Conservation (phyloP, 1,140 invertebrate genomes). For the Orius laevigatus region DNA sequence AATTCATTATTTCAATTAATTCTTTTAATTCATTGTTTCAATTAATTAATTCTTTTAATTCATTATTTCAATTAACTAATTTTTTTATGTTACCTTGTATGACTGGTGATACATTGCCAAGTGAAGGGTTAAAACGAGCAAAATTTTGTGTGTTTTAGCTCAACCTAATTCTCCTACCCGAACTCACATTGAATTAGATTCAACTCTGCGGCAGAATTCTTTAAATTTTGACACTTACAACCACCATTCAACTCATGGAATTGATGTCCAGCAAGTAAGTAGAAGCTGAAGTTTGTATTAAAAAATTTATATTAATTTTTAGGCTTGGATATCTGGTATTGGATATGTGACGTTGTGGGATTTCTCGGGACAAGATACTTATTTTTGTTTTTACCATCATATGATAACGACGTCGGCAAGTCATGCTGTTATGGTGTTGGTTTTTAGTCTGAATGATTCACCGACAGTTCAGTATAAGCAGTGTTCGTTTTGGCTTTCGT, state of each 20-base stretch:
- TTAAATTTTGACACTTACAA: slow-evolving; percentile 43
- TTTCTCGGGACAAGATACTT: slow-evolving; percentile 66
- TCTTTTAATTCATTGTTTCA: neutral
- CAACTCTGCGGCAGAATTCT: slow-evolving; percentile 41
- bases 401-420: slow-evolving; percentile 43
- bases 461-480: slow-evolving; percentile 55
- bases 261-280: slow-evolving; percentile 43
- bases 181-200: slow-evolving; percentile 38
- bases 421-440: slow-evolving; percentile 46
- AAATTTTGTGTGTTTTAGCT: slow-evolving; percentile 12
- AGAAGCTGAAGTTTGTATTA: slow-evolving; percentile 1
- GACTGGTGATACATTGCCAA: too few relatives aligned
- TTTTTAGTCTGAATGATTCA: slow-evolving; percentile 57
- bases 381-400: slow-evolving; percentile 61
- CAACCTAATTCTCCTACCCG: slow-evolving; percentile 19
- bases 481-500: slow-evolving; percentile 64
- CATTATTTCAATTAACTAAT: neutral
- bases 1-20: too few relatives aligned
- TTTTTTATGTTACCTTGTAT: slow-evolving; percentile 11
- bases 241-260: slow-evolving; percentile 48
- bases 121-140: neutral
- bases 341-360: slow-evolving; percentile 64
- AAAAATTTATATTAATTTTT: slow-evolving; percentile 18
- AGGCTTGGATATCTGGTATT: slow-evolving; percentile 35
- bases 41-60: neutral